Base-by-base conservation (phyloP, 2,888 invertebrate genomes). In the Hedya salicella region DNA sequence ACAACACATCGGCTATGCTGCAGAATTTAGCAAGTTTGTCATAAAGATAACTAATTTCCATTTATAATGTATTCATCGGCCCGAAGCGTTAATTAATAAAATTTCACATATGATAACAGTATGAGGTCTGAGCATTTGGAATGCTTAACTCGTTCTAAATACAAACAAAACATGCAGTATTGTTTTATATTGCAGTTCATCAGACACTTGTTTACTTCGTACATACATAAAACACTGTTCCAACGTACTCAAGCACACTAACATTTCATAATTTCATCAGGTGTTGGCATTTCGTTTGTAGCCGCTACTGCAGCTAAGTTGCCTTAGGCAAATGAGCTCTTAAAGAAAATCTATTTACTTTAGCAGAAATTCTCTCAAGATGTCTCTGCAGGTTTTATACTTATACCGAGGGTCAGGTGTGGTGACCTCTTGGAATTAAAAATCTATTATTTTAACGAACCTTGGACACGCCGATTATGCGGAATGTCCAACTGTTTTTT, bases 371-470 rank as follows among this genome's bases (percentile, higher is more conserved):
- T 52, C 16, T 49, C 42, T 59, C 32, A 17, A 60, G 53, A 59
- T 62, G 67, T 57, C 63, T 50, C 67, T 44, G 57, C 42, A 53
- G 64, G 57, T 69, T 57, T 53, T 32, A 39, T 61, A 48, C 48
- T 57, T 70, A 71, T 70, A 59, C 71, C 67, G 72, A 69, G 71
- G 73, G 75, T 79, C 76, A 76, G 63, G 65, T 65, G 61, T 61
- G 69, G 49, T 69, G 74, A 79, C 74, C 74, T 76, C 68, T 73
- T 68, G 59, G 71, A 77, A 80, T 79, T 77, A 74, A 77, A 78
- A 75, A 71, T 66, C 71, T 75, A 78, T 81, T 80, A 78, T 80
- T 77, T 70, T 73, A 70, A 70, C 49, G 68, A 68, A 71, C 73
- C 73, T 76, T 77, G 72, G 62, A 54, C 68, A 68, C 53, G 56